Evolutionary conservation across 2,797 vertebrate genomes (phyloP).

Genomic region (Coracias cyanogaster): DNA sequence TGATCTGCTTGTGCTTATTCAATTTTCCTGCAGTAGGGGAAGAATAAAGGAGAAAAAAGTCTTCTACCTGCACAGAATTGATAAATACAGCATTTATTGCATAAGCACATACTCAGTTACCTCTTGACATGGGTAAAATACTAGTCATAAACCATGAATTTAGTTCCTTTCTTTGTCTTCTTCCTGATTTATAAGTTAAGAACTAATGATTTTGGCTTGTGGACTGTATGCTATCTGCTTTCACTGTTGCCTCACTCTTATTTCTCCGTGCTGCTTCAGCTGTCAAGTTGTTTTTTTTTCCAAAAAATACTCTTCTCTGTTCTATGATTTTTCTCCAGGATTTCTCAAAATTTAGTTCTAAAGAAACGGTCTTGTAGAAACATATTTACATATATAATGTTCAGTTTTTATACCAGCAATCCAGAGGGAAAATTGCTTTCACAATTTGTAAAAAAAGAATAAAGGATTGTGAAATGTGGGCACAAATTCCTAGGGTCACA

Average conservation of each 20-base stretch:
- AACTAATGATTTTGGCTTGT: background rate
- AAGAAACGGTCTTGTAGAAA: background rate
- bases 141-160: background rate
- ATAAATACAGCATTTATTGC: constrained; percentile 1
- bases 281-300: background rate
- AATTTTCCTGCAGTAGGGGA: background rate
- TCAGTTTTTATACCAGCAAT: background rate
- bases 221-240: background rate
- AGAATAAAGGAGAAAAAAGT: background rate
- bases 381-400: background rate
- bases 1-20: constrained; percentile 8
- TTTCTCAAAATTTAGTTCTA: background rate
- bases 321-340: background rate
- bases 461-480: background rate
- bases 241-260: background rate
- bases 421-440: background rate
- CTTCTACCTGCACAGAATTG: background rate
- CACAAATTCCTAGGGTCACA: background rate
- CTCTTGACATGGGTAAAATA: background rate
- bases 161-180: constrained; percentile 13
- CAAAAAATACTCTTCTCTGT: background rate
- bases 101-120: background rate
- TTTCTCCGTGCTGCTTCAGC: background rate
- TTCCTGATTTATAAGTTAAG: background rate
- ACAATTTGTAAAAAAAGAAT: background rate